Conservation (phyloP, 2,888 invertebrate species). For the Pollenia labialis region DNA sequence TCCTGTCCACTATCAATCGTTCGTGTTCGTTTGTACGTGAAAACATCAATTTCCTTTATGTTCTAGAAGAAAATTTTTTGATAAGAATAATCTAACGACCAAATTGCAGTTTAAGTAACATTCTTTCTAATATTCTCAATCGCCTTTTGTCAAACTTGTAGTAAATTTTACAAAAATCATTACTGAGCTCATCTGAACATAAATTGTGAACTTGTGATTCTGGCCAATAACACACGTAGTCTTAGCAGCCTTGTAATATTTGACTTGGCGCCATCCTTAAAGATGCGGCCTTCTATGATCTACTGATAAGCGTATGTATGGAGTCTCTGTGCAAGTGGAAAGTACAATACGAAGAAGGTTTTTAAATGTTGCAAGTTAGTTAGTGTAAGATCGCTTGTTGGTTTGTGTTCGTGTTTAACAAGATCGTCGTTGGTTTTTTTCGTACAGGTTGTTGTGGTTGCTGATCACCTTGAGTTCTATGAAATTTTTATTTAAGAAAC, state of each 20-base stretch:
- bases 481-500: slow-evolving; percentile 9
- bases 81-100: slow-evolving; percentile 39
- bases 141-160: background rate
- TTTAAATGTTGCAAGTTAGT: slow-evolving; percentile 51
- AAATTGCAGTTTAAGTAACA: background rate
- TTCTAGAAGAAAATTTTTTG: slow-evolving; percentile 46
- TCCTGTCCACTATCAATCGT: slow-evolving; percentile 46
- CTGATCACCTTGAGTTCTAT: slow-evolving; percentile 61
- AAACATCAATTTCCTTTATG: slow-evolving; percentile 69
- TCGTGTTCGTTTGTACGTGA: slow-evolving; percentile 57
- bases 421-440: slow-evolving; percentile 2
- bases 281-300: slow-evolving; percentile 84
- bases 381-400: slow-evolving; percentile 47
- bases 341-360: slow-evolving; percentile 16
- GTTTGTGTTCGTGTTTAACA: slow-evolving; percentile 35
- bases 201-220: slow-evolving; percentile 55
- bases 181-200: slow-evolving; percentile 32
- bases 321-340: background rate
- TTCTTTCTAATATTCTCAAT: slow-evolving; percentile 6
- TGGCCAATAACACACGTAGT: slow-evolving; percentile 69
- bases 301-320: slow-evolving; percentile 79
- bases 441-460: slow-evolving; percentile 61
- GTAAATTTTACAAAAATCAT: slow-evolving; percentile 28
- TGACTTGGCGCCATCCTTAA: slow-evolving; percentile 84
- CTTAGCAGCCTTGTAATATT: slow-evolving; percentile 78